Base-by-base conservation (phyloP, 1,140 invertebrate species). In the Pantala flavescens region DNA sequence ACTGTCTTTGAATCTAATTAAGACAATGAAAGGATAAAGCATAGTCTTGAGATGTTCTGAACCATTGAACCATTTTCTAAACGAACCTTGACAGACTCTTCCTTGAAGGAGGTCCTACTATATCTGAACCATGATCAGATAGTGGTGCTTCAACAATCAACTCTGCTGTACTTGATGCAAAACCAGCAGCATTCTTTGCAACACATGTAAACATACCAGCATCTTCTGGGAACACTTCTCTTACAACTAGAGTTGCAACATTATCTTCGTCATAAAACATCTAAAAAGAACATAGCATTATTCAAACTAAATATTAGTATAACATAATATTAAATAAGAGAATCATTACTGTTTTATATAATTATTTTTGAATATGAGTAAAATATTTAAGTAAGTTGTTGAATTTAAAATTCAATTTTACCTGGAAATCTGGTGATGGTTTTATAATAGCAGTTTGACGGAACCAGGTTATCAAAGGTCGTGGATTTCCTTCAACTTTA, bases 181-280 rank as follows among this genome's bases (percentile, higher is more conserved):
- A 96, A 28, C 98, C 98, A 63, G 93, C 93, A 5, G 91, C 87
- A 82, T 99, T 99, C 81, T 98, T 97, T 16, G 96, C 94, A 16
- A 98, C 93, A 79, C 96, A 97, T 0, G 96, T 98, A 82, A 98
- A 99, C 71, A 91, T 92, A 2, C 96, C 97, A 1, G 96, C 93
- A 83, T 99, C 97, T 86, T 99, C 97, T 0, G 96, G 94, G 83
- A 96, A 97, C 0, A 98, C 94, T 86, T 98, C 97, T 73, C 90
- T 89, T 77, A 99, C 98, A 23, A 98, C 91, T 23, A 99, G 83
- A 3, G 94, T 96, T 0, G 93, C 93, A 0, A 95, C 92, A 81
- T 95, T 96, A 75, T 96, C 93, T 76, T 95, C 93, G 80, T 95
- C 93, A 79, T 96, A 97, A 81, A 91, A 95, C 82, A 96, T 95